phyloP scores from a whole-genome alignment of 2,888 invertebrate genomes.

The Spilarctia lutea region DNA sequence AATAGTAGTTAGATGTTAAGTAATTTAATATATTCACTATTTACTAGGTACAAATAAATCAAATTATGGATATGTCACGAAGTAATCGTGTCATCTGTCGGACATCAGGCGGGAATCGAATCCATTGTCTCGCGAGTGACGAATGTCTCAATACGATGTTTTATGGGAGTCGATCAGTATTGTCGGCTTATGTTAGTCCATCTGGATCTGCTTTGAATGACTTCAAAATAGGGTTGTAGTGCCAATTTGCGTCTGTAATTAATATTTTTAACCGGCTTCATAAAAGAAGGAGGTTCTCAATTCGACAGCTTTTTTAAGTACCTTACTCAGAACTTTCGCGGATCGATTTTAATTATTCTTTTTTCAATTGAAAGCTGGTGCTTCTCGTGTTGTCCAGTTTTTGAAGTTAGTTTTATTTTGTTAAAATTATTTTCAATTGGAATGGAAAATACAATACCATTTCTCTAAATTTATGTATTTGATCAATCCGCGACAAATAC shows the following conservation, averaged over 20 bases:
- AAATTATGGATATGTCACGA: constrained; percentile 41
- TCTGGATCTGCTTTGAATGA: constrained; percentile 71
- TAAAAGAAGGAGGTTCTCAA: too few relatives aligned
- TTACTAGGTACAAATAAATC: constrained; percentile 32
- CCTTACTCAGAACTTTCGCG: too few relatives aligned
- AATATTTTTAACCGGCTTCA: background rate
- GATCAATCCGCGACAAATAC: too few relatives aligned
- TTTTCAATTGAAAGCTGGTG: too few relatives aligned
- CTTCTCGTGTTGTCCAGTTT: too few relatives aligned
- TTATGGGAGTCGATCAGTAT: constrained; percentile 84
- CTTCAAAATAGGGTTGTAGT: constrained; percentile 57
- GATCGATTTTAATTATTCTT: too few relatives aligned
- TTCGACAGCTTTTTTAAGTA: too few relatives aligned
- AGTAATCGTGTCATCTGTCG: constrained; percentile 70
- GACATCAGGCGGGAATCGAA: constrained; percentile 71
- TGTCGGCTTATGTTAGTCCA: constrained; percentile 77
- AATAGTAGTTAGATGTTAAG: too few relatives aligned
- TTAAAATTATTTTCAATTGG: background rate
- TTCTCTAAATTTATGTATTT: too few relatives aligned
- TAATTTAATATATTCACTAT: background rate
- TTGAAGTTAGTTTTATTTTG: too few relatives aligned
- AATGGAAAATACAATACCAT: background rate
- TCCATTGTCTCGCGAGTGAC: constrained; percentile 80
- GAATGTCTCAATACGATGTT: constrained; percentile 80
- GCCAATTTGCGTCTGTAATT: constrained; percentile 23